Conservation (phyloP, 2,797 vertebrate genomes). For the Podarcis lilfordi region DNA sequence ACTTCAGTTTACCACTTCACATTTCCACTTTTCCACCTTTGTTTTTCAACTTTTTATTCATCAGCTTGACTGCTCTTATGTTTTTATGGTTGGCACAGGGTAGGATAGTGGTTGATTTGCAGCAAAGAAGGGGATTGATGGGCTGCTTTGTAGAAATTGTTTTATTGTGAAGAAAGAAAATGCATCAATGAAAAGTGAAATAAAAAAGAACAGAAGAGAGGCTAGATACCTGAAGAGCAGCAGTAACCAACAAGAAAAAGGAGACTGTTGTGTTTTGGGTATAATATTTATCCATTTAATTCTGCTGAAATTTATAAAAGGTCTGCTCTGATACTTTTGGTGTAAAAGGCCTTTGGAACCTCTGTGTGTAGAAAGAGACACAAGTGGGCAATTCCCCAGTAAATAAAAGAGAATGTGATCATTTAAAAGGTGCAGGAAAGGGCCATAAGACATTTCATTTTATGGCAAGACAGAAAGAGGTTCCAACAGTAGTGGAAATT, state of each 20-base stretch:
- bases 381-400: not conserved
- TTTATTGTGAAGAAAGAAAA: not conserved
- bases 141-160: not conserved
- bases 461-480: not conserved
- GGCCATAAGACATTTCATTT: not conserved
- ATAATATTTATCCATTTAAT: not conserved
- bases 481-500: not conserved
- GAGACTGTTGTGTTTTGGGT: not conserved
- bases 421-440: constrained; percentile 11
- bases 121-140: not conserved
- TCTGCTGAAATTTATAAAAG: not conserved
- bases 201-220: not conserved
- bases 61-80: not conserved
- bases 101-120: not conserved
- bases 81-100: not conserved
- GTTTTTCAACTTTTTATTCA: not conserved
- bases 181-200: not conserved
- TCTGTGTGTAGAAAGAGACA: not conserved
- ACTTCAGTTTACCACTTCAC: not conserved
- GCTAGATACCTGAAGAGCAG: not conserved
- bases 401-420: constrained; percentile 10
- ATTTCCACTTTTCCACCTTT: not conserved
- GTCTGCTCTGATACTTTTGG: not conserved
- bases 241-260: not conserved
- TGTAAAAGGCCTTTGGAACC: not conserved